phyloP scores from a whole-genome alignment of 2,797 vertebrate genomes.

The Pagetopsis macropterus region DNA sequence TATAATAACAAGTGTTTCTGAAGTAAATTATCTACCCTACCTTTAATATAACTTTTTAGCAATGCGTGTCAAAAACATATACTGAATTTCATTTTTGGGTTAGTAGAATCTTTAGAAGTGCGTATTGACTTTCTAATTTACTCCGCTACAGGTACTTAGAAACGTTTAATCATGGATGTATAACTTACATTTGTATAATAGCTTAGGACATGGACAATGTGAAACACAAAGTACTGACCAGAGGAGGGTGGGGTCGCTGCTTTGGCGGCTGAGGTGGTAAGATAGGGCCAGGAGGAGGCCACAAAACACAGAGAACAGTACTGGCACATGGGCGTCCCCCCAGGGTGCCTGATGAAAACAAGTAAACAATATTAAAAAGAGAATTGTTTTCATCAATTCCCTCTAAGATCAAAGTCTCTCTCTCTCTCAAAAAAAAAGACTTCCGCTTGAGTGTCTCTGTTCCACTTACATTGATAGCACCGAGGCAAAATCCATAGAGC shows the following conservation, averaged over 20 bases:
- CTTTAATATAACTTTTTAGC: not conserved
- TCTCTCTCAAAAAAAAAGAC: not conserved
- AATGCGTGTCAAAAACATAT: not conserved
- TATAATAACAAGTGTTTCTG: too few relatives aligned
- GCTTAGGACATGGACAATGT: not conserved
- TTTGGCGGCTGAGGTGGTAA: constrained; percentile 93
- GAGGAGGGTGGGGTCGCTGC: constrained; percentile 91
- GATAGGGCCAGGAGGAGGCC: constrained; percentile 90
- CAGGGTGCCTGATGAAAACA: constrained; percentile 83
- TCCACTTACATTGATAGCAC: constrained; percentile 88
- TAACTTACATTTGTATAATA: not conserved
- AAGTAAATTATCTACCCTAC: too few relatives aligned
- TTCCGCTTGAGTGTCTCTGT: not conserved
- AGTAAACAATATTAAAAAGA: constrained; percentile 4
- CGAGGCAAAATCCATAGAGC: constrained; percentile 92
- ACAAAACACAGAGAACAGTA: constrained; percentile 92
- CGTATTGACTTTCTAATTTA: not conserved
- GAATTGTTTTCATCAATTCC: not conserved
- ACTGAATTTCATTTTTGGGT: constrained; percentile 2
- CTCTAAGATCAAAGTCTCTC: not conserved
- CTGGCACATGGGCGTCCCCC: constrained; percentile 92
- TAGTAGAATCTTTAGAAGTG: not conserved
- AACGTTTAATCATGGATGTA: not conserved
- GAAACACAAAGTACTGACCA: constrained; percentile 82
- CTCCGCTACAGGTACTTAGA: not conserved